These are phyloP conservation scores for Heliothis subflexa DNA, from an alignment of 1,140 invertebrate species.

Conservation along the genomic window DNA sequence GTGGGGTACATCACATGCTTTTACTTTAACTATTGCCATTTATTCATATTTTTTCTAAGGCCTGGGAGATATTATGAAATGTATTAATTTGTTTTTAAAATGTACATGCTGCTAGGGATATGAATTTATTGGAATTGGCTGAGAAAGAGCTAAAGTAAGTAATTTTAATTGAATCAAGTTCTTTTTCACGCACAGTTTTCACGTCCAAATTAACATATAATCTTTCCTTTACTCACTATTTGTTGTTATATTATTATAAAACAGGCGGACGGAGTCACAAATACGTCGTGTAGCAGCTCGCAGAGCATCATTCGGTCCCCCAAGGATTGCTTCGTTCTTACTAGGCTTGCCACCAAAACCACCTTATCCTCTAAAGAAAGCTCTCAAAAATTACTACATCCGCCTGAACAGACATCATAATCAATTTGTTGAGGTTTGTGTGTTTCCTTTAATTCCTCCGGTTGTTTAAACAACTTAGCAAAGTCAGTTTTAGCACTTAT, in stretches of 20 bases:
- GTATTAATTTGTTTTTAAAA: slow-evolving; percentile 28
- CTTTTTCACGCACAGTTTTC: neutral
- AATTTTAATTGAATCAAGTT: neutral
- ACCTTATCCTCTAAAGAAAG: slow-evolving; percentile 77
- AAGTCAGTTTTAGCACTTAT: no score
- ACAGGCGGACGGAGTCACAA: slow-evolving; percentile 69
- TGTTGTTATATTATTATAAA: neutral
- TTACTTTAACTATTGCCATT: neutral
- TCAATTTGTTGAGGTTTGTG: slow-evolving; percentile 75
- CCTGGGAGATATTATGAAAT: neutral
- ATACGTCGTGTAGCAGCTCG: slow-evolving; percentile 60
- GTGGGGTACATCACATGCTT: slow-evolving; percentile 59
- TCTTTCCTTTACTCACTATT: neutral
- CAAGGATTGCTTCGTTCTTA: slow-evolving; percentile 78
- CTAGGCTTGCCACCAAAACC: slow-evolving; percentile 75
- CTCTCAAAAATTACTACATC: slow-evolving; percentile 72
- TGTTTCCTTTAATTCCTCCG: neutral
- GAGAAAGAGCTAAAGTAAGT: slow-evolving; percentile 71
- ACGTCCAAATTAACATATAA: no score
- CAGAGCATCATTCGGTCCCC: slow-evolving; percentile 69
- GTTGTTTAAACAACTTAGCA: no score
- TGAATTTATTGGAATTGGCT: slow-evolving; percentile 74
- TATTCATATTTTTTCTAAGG: neutral
- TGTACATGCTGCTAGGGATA: slow-evolving; percentile 77
- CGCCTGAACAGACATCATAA: slow-evolving; percentile 74